These are phyloP conservation scores for Eulacestoma nigropectus DNA, from an alignment of 2,113 vertebrate genomes.

Conservation along the genomic window DNA sequence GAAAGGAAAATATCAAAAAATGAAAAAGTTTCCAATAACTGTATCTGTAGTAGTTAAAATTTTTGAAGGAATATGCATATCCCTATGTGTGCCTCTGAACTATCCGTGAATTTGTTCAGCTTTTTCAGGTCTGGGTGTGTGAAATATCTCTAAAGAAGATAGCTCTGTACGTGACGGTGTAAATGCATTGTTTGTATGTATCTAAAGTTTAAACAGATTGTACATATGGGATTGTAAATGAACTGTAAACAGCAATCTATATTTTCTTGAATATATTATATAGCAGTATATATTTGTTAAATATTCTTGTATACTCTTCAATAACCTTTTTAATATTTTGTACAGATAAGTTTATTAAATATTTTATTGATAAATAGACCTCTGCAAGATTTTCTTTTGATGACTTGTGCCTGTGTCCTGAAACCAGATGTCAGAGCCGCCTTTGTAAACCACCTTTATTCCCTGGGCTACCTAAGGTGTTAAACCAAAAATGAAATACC, in stretches of 20 bases:
- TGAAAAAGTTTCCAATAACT: background rate
- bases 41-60: background rate
- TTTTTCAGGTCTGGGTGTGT: conserved; percentile 32
- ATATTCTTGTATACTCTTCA: conserved; percentile 72
- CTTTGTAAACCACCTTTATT: background rate
- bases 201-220: conserved; percentile 81
- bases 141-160: conserved; percentile 51
- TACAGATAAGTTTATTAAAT: conserved; percentile 85
- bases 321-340: conserved; percentile 76
- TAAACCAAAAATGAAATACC: background rate
- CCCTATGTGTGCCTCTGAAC: conserved; percentile 27
- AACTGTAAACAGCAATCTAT: conserved; percentile 83
- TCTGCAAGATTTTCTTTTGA: background rate
- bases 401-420: background rate
- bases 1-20: conserved; percentile 6
- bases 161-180: conserved; percentile 57
- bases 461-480: background rate
- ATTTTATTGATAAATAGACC: conserved; percentile 73
- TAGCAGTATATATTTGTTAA: conserved; percentile 83
- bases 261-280: conserved; percentile 81
- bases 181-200: conserved; percentile 76
- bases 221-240: conserved; percentile 88
- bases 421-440: background rate
- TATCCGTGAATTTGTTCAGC: conserved; percentile 44
- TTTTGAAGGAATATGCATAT: conserved; percentile 24